Base-by-base conservation (phyloP, 2,888 invertebrate genomes). In the Hemistola chrysoprasaria region DNA sequence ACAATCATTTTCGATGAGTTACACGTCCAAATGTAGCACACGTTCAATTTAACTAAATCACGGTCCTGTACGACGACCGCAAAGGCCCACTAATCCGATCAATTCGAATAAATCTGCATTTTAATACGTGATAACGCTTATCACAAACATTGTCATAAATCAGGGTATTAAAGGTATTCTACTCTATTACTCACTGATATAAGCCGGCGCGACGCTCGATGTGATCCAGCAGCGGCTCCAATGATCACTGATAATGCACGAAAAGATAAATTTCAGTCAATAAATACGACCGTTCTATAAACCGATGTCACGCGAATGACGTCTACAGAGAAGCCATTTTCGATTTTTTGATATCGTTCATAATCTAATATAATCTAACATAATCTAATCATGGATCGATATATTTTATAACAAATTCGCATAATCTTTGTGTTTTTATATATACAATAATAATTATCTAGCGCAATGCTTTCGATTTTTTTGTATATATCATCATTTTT, bases 291-390 rank as follows among this genome's bases (percentile, higher is more conserved):
- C 56, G 51, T 53, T 44, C 56, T 34, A 56, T 50, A 45, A 52
- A 56, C 63, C 67, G 66, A 67, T 64, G 59, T 57, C 61, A 66
- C 58, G 56, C 45, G 56, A 63, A 55, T 68, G 66, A 68, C 65
- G 57, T 64, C 59, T 46, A 23, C 47, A 53, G 35, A 44, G 55
- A 51, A 50, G 62, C 64, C 62, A 59, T 51, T 50, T 49, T 41
- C 9, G 32, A 21, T 40, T 51, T 50, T 49, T 41, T 10, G 32
- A 21, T 40, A 42, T 24, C 47, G 53, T 50, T 50, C 48, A 11
- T 20, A 46, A 45, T 30, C 30, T 41, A n/a, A n/a, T n/a, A n/a
- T n/a, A n/a, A n/a, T n/a, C n/a, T n/a, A n/a, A n/a, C n/a, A n/a
- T n/a, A n/a, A n/a, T n/a, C n/a, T n/a, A n/a, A n/a, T n/a, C n/a